Conservation (phyloP, 2,888 invertebrate genomes). For the Endomychus coccineus region DNA sequence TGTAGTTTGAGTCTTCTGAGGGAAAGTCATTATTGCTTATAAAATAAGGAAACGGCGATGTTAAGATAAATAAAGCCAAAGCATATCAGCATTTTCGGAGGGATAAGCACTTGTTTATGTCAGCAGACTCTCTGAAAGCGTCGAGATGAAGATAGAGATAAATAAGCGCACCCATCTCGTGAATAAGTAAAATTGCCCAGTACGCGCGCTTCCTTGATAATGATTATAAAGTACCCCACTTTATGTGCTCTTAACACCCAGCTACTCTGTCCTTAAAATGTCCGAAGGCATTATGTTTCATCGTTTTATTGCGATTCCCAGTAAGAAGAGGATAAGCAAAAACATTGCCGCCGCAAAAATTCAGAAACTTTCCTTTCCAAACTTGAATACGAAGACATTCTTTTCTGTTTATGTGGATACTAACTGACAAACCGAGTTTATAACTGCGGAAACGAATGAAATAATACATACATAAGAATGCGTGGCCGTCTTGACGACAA, state of each 20-base stretch:
- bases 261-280: constrained; percentile 31
- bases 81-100: no score
- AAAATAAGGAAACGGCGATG: no score
- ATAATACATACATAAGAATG: no score
- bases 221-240: constrained; percentile 37
- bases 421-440: no score
- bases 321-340: constrained; percentile 1
- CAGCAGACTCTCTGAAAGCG: neutral
- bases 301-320: constrained; percentile 26
- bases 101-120: constrained; percentile 8
- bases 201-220: constrained; percentile 32
- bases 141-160: constrained; percentile 4
- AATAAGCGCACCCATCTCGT: constrained; percentile 7
- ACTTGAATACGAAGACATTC: no score
- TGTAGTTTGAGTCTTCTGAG: neutral
- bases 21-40: no score
- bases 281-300: constrained; percentile 33
- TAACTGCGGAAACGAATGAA: no score
- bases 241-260: constrained; percentile 35
- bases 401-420: no score
- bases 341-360: constrained; percentile 1
- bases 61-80: no score
- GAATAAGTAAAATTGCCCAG: constrained; percentile 32
- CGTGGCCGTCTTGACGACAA: no score
- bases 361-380: no score